These are phyloP conservation scores for Simalia tracyae DNA, from an alignment of 2,797 vertebrate species.

Conservation along the genomic window DNA sequence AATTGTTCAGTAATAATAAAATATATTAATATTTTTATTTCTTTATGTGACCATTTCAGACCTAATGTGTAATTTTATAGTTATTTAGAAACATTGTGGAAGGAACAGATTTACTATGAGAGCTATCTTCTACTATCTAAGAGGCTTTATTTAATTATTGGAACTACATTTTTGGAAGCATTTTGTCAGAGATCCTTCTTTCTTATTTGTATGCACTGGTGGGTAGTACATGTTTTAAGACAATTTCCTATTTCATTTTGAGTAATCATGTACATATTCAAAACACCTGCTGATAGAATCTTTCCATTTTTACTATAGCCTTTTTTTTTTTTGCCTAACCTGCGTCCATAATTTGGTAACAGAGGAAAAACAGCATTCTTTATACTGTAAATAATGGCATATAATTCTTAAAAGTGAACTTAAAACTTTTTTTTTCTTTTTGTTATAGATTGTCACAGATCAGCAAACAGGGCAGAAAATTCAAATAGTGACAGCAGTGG, in stretches of 20 bases:
- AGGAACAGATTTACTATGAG: not conserved
- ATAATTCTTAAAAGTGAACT: constrained; percentile 18
- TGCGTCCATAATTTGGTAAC: not conserved
- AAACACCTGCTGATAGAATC: not conserved
- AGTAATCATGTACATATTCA: not conserved
- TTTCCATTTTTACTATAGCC: not conserved
- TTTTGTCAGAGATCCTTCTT: not conserved
- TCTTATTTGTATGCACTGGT: not conserved
- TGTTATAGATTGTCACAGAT: constrained; percentile 92
- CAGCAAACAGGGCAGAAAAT: constrained; percentile 97
- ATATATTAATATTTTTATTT: not conserved
- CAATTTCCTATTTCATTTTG: not conserved
- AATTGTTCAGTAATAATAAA: not conserved
- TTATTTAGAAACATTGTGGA: not conserved
- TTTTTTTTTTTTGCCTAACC: not conserved
- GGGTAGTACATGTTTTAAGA: not conserved
- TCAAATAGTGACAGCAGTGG: constrained; percentile 94
- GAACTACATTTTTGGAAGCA: not conserved
- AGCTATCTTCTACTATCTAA: not conserved
- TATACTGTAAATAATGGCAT: not conserved
- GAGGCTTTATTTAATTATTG: not conserved
- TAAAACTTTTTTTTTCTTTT: constrained; percentile 35
- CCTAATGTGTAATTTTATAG: not conserved
- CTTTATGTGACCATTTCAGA: not conserved
- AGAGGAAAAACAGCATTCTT: not conserved